Base-by-base conservation (phyloP, 2,888 invertebrate genomes). In the Anthrax anthrax region DNA sequence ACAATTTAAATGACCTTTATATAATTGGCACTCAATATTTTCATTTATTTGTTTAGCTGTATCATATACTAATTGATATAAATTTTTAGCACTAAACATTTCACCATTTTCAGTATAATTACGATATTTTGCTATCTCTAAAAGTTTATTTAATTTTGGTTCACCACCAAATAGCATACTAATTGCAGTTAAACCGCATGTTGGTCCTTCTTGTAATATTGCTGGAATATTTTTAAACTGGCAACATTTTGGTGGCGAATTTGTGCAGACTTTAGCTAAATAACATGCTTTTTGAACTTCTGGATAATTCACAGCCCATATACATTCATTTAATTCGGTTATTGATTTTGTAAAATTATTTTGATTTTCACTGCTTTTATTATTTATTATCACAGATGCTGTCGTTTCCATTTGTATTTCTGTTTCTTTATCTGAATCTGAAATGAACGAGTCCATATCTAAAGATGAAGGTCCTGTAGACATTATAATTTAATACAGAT, bases 121-220 rank as follows among this genome's bases (percentile, higher is more conserved):
- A 53, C 72, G 67, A 18, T 68, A 60, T 61, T 75, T 74, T 1
- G 87, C 84, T 53, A 75, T 71, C 49, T 73, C 68, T 2, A 86
- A 69, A 16, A 78, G 72, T 47, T 81, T 69, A 23, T 67, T 14
- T 10, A 73, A 69, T n/a, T 75, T 64, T 6, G 75, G 71, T 47
- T 70, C 69, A 42, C 74, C 75, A 50, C 77, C 73, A 1, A 81
- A 70, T 42, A 84, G 72, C 84, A 91, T 90, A 37, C 83, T 81
- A 29, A 91, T 64, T 3, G 90, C 89, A n/a, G 86, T 85, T 47
- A 91, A 64, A 10, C 92, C 92, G 70, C 92, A 92, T 56, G 89
- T 90, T 4, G 82, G 82, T 1, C 82, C 68, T n/a, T 58, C 52
- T 55, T 69, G 69, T 1, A 65, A 47, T 16, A 64, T 55, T 12